Evolutionary conservation across 1,140 invertebrate species (phyloP), one percentile per base, ranked within the genome.

Genomic region (Batillaria attramentaria): DNA sequence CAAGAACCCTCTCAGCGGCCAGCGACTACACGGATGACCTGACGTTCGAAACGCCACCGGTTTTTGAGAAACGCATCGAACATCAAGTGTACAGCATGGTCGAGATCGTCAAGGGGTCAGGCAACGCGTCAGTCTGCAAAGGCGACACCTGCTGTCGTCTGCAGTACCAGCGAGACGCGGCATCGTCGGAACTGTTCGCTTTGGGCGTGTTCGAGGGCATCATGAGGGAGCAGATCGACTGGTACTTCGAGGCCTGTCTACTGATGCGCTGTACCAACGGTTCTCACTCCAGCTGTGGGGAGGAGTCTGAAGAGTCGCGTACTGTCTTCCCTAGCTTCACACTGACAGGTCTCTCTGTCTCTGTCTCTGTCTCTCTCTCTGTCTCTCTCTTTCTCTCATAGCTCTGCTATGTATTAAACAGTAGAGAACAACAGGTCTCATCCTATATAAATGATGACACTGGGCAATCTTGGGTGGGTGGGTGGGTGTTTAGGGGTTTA

Each of bases 151-250:
- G 84, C 54, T 87, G 87, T 65, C 28, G 72, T 24, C 42, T 84
- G 13, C 35, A 65, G 18, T 87, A 78, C 62, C 13, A 43, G 28
- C 74, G 41, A 37, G 28, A 79, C 33, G n/a, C 20, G 24, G 39
- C 75, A 37, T 18, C 28, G 13, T 46, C 31, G 2, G 79, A 81
- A 41, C 39, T 79, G 16, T 85, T 81, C 65, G 85, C 80, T 31
- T 54, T 87, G 20, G 85, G 83, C 24, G 83, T 78, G 0, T 85
- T 85, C 72, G 79, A 87, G 46, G 83, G 85, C 2, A 54, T 85
- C 1, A 82, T 84, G 57, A 79, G 60, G 3, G 18, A 42, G 6
- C 73, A 80, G 39, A 73, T 60, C 0, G 31, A 68, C 0, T 85
- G 81, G 50, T 85, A 81, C 72, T 54, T 84, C 54, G 80, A 87